Conservation (phyloP, 1,140 invertebrate genomes). For the Pogonus chalceus region DNA sequence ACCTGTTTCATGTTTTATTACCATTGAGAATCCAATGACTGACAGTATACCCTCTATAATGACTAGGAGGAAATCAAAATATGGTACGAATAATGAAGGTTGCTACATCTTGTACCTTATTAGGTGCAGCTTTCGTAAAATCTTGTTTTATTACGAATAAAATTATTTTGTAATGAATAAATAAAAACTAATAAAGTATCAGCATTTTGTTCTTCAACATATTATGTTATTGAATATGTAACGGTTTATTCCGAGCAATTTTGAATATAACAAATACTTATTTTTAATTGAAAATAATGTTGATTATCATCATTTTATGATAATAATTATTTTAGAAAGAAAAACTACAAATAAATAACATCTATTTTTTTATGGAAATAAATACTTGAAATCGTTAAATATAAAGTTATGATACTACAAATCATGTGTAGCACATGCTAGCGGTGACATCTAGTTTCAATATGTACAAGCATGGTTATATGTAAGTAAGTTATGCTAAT, state of each 20-base stretch:
- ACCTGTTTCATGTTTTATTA: neutral
- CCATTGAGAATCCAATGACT: neutral
- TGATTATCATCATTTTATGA: no score
- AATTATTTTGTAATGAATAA: neutral
- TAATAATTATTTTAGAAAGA: no score
- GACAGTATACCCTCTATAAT: neutral
- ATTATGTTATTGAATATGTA: no score
- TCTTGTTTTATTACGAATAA: neutral
- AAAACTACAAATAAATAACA: no score
- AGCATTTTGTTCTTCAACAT: no score
- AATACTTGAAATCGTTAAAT: neutral
- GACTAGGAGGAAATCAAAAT: neutral
- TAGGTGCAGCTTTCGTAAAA: neutral
- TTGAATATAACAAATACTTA: no score
- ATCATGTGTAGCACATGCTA: neutral
- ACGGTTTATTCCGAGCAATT: no score
- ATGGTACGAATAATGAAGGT: neutral
- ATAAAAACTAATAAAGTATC: no score
- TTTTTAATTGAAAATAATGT: no score
- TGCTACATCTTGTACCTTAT: conserved; percentile 1
- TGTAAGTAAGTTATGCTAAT: neutral
- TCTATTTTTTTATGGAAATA: no score
- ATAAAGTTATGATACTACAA: neutral
- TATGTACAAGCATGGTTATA: neutral
- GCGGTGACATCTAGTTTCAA: neutral